phyloP scores from a whole-genome alignment of 2,888 invertebrate species.

The Neoascia interrupta region DNA sequence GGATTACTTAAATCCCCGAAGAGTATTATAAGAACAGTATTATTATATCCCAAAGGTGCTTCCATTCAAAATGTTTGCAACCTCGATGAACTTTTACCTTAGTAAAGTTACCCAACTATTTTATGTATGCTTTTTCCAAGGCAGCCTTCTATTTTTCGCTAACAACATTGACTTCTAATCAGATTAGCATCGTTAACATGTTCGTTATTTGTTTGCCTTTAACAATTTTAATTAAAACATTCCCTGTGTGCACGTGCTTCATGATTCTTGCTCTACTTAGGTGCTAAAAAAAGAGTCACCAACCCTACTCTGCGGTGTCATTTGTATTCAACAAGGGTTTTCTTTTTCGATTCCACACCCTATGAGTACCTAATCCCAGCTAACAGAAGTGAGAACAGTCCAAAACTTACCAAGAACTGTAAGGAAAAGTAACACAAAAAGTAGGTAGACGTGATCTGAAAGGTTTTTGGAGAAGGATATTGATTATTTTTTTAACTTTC shows the following conservation, averaged over 20 bases:
- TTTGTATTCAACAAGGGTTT: constrained; percentile 22
- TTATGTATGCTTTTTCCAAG: too few relatives aligned
- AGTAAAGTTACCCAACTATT: too few relatives aligned
- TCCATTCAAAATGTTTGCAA: too few relatives aligned
- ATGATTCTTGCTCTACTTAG: constrained; percentile 35
- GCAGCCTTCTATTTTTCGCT: too few relatives aligned
- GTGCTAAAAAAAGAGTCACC: background rate
- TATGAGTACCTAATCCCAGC: constrained; percentile 4
- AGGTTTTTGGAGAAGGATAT: background rate
- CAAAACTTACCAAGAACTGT: constrained; percentile 2
- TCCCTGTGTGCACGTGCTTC: constrained; percentile 8
- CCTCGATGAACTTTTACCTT: too few relatives aligned
- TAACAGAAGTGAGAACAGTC: constrained; percentile 6
- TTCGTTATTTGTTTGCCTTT: constrained; percentile 10
- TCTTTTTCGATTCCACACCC: background rate
- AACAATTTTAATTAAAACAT: constrained; percentile 47
- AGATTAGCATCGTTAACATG: constrained; percentile 43
- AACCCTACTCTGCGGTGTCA: background rate
- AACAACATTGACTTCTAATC: constrained; percentile 31
- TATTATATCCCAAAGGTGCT: too few relatives aligned
- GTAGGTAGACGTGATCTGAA: background rate
- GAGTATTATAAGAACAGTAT: too few relatives aligned
- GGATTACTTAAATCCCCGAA: too few relatives aligned
- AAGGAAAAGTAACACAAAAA: constrained; percentile 1
- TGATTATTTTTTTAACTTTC: constrained; percentile 13